phyloP scores from a whole-genome alignment of 2,888 invertebrate species.

The Agrilus biguttatus region DNA sequence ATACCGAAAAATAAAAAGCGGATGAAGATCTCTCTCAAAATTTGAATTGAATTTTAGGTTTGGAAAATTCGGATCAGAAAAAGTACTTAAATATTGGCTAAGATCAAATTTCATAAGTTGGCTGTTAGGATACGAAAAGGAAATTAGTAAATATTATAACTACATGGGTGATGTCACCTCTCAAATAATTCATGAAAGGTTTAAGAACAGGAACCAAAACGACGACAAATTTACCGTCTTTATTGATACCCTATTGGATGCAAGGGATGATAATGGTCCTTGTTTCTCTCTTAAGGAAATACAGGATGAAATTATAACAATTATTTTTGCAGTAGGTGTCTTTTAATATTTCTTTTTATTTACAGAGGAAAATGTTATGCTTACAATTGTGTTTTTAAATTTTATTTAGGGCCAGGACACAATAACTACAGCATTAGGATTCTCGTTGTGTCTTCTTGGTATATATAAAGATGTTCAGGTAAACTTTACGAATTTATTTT shows the following conservation, averaged over 20 bases:
- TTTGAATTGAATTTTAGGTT: conserved; percentile 1
- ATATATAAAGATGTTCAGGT: conserved; percentile 13
- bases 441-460: conserved; percentile 15
- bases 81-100: conserved; percentile 4
- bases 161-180: background rate
- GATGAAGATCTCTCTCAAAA: too few species aligned
- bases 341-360: too few species aligned
- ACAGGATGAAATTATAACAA: conserved; percentile 16
- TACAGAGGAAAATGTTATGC: too few species aligned
- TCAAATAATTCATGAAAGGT: background rate
- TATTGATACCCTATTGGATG: conserved; percentile 12
- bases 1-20: too few species aligned
- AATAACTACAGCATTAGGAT: conserved; percentile 15
- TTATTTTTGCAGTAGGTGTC: conserved; percentile 16
- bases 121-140: background rate
- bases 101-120: background rate
- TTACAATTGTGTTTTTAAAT: background rate
- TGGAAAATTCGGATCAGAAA: conserved; percentile 5
- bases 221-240: conserved; percentile 7
- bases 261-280: conserved; percentile 10
- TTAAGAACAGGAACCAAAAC: background rate
- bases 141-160: background rate
- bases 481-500: background rate
- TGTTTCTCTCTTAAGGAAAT: conserved; percentile 13
- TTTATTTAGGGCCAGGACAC: conserved; percentile 17